Evolutionary conservation across 2,797 vertebrate species (phyloP).

Genomic region (Linurgus olivaceus): DNA sequence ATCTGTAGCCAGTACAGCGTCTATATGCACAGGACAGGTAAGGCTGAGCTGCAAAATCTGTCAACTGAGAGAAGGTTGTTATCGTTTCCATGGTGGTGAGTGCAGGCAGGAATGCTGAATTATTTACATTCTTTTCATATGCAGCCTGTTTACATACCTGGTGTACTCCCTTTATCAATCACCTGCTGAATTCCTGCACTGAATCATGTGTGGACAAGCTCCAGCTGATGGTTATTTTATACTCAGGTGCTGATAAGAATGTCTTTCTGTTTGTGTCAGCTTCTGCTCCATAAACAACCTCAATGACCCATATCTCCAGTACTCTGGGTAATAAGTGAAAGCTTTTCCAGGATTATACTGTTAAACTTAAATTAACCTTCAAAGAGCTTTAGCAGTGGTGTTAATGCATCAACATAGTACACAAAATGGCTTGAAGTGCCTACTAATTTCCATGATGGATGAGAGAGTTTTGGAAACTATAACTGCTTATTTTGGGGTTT

Average conservation of each 20-base stretch:
- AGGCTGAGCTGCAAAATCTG: background rate
- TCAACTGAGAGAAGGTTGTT: background rate
- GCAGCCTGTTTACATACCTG: slow-evolving; percentile 11
- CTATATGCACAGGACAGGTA: background rate
- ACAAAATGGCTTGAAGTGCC: background rate
- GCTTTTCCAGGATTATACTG: background rate
- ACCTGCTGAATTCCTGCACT: slow-evolving; percentile 24
- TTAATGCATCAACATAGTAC: background rate
- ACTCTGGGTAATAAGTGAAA: background rate
- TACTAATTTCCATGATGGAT: background rate
- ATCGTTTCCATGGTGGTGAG: background rate
- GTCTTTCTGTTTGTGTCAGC: background rate
- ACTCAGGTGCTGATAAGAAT: slow-evolving; percentile 10
- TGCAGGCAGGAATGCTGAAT: slow-evolving; percentile 3
- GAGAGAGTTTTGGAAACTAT: background rate
- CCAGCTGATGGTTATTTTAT: background rate
- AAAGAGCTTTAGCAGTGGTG: background rate
- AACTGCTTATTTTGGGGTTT: background rate
- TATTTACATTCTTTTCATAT: slow-evolving; percentile 44
- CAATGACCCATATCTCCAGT: slow-evolving; percentile 5
- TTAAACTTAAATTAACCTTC: slow-evolving; percentile 30
- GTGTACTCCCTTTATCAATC: slow-evolving; percentile 23
- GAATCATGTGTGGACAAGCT: background rate
- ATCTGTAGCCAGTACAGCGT: background rate
- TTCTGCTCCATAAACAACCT: background rate